phyloP scores from a whole-genome alignment of 2,888 invertebrate species.

The Zygaena filipendulae region DNA sequence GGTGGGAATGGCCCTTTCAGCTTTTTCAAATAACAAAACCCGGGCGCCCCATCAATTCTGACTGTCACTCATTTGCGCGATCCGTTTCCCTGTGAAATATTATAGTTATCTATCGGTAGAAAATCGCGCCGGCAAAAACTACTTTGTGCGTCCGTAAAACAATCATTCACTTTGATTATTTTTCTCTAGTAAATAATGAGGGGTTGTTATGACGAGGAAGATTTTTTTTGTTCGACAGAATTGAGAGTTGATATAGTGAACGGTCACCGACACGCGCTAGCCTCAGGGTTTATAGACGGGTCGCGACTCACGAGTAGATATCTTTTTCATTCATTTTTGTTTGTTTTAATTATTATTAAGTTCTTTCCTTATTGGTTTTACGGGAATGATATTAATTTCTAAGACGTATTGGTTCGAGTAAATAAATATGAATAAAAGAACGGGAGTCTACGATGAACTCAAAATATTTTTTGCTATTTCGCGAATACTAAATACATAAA shows the following conservation, averaged over 20 bases:
- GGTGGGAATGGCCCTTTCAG: constrained; percentile 55
- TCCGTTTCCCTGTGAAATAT: constrained; percentile 53
- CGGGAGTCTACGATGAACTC: too few species aligned
- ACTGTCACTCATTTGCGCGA: constrained; percentile 58
- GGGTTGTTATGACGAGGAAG: constrained; percentile 34
- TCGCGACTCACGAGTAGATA: too few species aligned
- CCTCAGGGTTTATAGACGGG: constrained; percentile 31
- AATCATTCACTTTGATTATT: constrained; percentile 61
- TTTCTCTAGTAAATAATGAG: constrained; percentile 62
- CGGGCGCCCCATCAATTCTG: constrained; percentile 53
- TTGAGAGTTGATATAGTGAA: too few species aligned
- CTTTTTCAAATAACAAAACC: constrained; percentile 68
- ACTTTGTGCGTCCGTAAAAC: constrained; percentile 43
- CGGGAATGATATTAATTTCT: too few species aligned
- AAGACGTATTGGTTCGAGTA: too few species aligned
- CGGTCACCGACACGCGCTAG: too few species aligned
- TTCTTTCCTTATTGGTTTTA: too few species aligned
- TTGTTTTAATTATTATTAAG: constrained; percentile 16
- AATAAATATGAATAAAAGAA: too few species aligned
- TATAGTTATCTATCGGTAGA: constrained; percentile 53
- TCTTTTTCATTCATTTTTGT: too few species aligned
- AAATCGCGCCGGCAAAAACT: constrained; percentile 57
- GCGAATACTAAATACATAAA: too few species aligned
- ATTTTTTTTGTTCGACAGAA: constrained; percentile 32
- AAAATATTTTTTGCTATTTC: too few species aligned